Conservation (phyloP, 2,888 invertebrate genomes). For the Gymnosoma rotundatum region DNA sequence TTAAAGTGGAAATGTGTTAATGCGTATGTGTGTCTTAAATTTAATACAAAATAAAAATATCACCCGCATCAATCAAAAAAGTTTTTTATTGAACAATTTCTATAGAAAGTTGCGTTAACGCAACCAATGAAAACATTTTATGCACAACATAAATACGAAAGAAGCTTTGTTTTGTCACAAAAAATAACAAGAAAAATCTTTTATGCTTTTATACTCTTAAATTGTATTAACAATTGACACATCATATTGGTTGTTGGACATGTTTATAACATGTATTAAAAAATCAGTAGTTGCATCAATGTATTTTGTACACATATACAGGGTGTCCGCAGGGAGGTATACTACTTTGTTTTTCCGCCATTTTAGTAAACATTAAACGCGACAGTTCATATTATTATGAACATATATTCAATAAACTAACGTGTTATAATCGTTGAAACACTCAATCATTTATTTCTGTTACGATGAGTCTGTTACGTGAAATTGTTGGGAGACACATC, state of each 20-base stretch:
- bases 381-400: too few species aligned
- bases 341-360: too few species aligned
- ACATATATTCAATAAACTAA: too few species aligned
- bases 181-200: slow-evolving; percentile 2
- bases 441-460: too few species aligned
- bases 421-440: too few species aligned
- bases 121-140: slow-evolving; percentile 27
- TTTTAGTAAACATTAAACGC: too few species aligned
- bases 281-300: slow-evolving; percentile 1
- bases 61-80: slow-evolving; percentile 65
- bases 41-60: slow-evolving; percentile 41
- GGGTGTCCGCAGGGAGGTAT: too few species aligned
- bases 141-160: slow-evolving; percentile 1
- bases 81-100: slow-evolving; percentile 17
- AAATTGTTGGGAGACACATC: too few species aligned
- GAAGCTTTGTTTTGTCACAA: not conserved
- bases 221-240: slow-evolving; percentile 50
- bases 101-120: not conserved
- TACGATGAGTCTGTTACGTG: too few species aligned
- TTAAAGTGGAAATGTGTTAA: slow-evolving; percentile 15
- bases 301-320: not conserved
- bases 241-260: slow-evolving; percentile 39
- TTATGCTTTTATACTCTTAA: slow-evolving; percentile 11
- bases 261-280: slow-evolving; percentile 38
- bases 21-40: slow-evolving; percentile 5